Evolutionary conservation across 2,888 invertebrate genomes (phyloP).

Genomic region (Marronus borbonicus): DNA sequence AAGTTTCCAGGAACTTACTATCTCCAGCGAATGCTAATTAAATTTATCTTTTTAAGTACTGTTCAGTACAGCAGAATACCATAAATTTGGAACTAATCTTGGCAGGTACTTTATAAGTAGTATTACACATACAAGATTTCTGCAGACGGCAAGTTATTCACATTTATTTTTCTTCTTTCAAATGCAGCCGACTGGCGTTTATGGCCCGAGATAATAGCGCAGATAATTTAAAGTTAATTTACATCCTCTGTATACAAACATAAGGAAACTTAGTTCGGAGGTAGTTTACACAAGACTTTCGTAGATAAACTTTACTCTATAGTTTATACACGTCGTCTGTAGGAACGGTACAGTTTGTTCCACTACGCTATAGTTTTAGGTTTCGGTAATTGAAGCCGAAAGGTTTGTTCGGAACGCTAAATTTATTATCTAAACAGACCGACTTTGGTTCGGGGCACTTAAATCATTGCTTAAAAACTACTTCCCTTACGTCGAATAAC

Average conservation of each 20-base stretch:
- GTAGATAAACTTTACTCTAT: slow-evolving; percentile 44
- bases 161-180: slow-evolving; percentile 31
- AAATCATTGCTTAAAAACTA: slow-evolving; percentile 42
- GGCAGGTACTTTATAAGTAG: slow-evolving; percentile 4
- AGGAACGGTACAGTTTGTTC: slow-evolving; percentile 28
- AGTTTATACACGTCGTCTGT: slow-evolving; percentile 10
- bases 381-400: slow-evolving; percentile 48
- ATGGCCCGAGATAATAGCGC: slow-evolving; percentile 30
- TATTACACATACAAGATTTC: neutral
- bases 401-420: slow-evolving; percentile 40
- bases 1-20: neutral
- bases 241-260: slow-evolving; percentile 46
- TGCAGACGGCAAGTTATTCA: slow-evolving; percentile 4
- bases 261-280: slow-evolving; percentile 47
- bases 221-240: slow-evolving; percentile 53
- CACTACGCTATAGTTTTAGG: slow-evolving; percentile 42
- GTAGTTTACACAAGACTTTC: slow-evolving; percentile 46
- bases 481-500: slow-evolving; percentile 11
- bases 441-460: slow-evolving; percentile 14
- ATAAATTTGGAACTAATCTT: slow-evolving; percentile 22
- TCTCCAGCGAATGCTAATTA: slow-evolving; percentile 3
- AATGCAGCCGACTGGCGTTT: slow-evolving; percentile 25
- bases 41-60: neutral
- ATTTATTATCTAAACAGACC: slow-evolving; percentile 47
- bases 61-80: neutral